Base-by-base conservation (phyloP, 64 coral and sea anemone genomes). In the Stylophora pistillata region DNA sequence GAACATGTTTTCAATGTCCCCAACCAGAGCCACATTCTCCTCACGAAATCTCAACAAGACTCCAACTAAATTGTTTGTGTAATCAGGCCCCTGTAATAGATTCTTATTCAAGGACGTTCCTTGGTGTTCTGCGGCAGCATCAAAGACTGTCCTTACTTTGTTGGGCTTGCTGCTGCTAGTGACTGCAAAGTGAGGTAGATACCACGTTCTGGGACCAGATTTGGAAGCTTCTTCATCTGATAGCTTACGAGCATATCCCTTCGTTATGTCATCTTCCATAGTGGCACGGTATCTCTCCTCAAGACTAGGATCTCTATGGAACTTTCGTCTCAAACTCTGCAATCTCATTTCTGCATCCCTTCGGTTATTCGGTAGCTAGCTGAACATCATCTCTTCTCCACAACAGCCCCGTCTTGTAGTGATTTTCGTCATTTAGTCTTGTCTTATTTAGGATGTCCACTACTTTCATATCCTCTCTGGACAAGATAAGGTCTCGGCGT, bases 1-100 rank as follows among this genome's bases (percentile, higher is more conserved):
- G n/a, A 90, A 90, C 88, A 90, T 90, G 20, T 61, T 37, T 70
- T 90, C 76, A 15, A 90, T 31, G 54, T 90, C 88, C 12, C 41
- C 88, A 63, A 82, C 82, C 73, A 90, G 79, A 18, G 88, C 88
- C 55, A 80, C 10, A 20, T 63, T 77, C 20, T 90, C 66, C 74
- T 90, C 37, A 25, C 88, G 9, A 71, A 90, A 90, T 12, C 88
- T 0, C 29, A 27, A 74, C 53, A 90, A 76, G 5, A 82, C 78
- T 15, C 78, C 77, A 29, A 82, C 73, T 14, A 88, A 57, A 62
- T 52, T 75, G 63, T 88, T 77, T 76, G 86, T 78, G 10, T 77
- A 27, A 56, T 90, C 69, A 25, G 88, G 88, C 21, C 88, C 88
- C 69, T 90, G 78, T 7, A 90, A 63, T 58, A 90, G 33, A 33